These are phyloP conservation scores for Sitophilus oryzae DNA, from an alignment of 1,140 invertebrate genomes.

Conservation along the genomic window DNA sequence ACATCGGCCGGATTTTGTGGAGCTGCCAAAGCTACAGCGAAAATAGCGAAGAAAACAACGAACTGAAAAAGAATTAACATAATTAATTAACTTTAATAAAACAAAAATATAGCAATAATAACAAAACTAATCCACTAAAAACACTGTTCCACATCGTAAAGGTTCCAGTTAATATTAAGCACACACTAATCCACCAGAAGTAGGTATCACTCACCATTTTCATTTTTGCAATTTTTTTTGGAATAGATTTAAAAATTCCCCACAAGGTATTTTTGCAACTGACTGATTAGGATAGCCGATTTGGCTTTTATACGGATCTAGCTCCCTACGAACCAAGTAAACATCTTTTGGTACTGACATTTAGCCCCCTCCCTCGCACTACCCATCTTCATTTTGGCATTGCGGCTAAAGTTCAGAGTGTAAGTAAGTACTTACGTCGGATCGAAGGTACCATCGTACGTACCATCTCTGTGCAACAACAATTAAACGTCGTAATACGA, in stretches of 20 bases:
- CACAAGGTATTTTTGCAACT: conserved; percentile 5
- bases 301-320: conserved; percentile 15
- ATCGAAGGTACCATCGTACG: background rate
- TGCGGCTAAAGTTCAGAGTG: conserved; percentile 16
- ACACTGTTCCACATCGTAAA: too few species aligned
- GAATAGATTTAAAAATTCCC: background rate
- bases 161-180: too few species aligned
- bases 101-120: background rate
- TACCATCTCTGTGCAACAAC: too few species aligned
- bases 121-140: too few species aligned
- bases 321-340: conserved; percentile 6
- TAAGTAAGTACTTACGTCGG: background rate
- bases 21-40: conserved; percentile 39
- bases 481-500: too few species aligned
- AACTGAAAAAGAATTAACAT: conserved; percentile 10
- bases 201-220: conserved; percentile 21
- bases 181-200: background rate
- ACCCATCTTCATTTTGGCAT: conserved; percentile 19
- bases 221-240: conserved; percentile 13
- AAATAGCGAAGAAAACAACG: conserved; percentile 3
- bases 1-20: conserved; percentile 35
- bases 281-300: conserved; percentile 9
- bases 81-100: conserved; percentile 1
- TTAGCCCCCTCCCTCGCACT: conserved; percentile 13
- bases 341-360: conserved; percentile 14